These are phyloP conservation scores for Sphaeridia pumilis DNA, from an alignment of 2,888 invertebrate genomes.

Conservation along the genomic window DNA sequence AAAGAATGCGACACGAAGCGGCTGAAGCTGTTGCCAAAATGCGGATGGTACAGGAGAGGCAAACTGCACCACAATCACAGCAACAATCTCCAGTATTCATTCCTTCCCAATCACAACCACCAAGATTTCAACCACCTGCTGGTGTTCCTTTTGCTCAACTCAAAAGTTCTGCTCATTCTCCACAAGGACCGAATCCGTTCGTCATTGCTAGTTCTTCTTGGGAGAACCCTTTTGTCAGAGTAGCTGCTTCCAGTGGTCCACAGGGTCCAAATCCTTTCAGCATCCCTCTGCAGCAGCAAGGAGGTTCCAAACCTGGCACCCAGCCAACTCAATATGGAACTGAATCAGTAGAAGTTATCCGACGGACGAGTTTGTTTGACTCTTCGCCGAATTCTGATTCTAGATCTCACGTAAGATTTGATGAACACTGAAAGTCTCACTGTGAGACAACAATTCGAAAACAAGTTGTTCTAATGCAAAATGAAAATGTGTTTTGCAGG, in stretches of 20 bases:
- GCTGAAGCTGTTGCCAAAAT: neutral
- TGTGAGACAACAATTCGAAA: no score
- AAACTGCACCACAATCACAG: neutral
- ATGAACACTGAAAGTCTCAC: no score
- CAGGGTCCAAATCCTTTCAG: constrained; percentile 22
- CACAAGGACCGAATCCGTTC: neutral
- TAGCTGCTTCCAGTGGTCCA: neutral
- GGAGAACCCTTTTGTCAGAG: constrained; percentile 6
- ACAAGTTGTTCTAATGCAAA: no score
- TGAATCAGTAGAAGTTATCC: no score
- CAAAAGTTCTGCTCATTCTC: constrained; percentile 1
- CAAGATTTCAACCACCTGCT: neutral
- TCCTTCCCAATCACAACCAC: neutral
- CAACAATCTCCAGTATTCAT: neutral
- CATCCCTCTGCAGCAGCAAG: no score
- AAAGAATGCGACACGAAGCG: neutral
- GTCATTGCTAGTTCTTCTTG: neutral
- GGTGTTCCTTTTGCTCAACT: constrained; percentile 2
- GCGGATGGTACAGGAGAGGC: neutral
- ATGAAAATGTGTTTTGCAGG: no score
- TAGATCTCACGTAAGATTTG: no score
- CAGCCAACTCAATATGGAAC: no score
- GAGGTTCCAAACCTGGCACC: no score
- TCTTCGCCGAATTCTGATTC: no score
- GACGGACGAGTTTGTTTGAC: no score